Conservation (phyloP, 2,888 invertebrate genomes). For the Chymomyza fuscimana region DNA sequence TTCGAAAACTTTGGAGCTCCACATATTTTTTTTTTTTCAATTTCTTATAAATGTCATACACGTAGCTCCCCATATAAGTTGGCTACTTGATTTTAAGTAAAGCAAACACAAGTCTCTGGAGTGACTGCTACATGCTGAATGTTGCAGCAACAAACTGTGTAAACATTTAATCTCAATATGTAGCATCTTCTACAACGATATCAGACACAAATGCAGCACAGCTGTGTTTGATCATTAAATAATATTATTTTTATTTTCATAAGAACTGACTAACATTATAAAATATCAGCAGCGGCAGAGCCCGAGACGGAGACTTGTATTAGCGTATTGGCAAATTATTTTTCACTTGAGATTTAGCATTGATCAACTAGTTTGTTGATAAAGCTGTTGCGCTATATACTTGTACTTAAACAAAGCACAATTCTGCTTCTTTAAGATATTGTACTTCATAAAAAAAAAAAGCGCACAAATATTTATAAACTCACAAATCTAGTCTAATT, state of each 20-base stretch:
- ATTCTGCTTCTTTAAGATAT: not conserved
- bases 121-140: constrained; percentile 15
- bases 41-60: constrained; percentile 61
- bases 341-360: constrained; percentile 67
- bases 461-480: constrained; percentile 60
- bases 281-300: not conserved
- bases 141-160: constrained; percentile 70
- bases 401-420: not conserved
- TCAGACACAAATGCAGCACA: constrained; percentile 25
- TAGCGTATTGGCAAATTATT: constrained; percentile 32
- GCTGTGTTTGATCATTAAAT: constrained; percentile 62
- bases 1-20: constrained; percentile 54
- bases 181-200: not conserved
- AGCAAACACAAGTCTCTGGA: constrained; percentile 48
- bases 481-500: constrained; percentile 73
- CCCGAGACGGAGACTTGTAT: no score
- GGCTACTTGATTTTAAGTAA: constrained; percentile 45
- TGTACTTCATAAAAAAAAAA: no score
- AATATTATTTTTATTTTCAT: constrained; percentile 20
- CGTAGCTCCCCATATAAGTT: constrained; percentile 41
- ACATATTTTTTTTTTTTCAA: constrained; percentile 21
- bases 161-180: constrained; percentile 69
- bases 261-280: not conserved
- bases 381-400: not conserved
- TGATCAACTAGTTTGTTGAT: constrained; percentile 23